Conservation (phyloP, 2,797 vertebrate species). For the Chaenodraco wilsoni region DNA sequence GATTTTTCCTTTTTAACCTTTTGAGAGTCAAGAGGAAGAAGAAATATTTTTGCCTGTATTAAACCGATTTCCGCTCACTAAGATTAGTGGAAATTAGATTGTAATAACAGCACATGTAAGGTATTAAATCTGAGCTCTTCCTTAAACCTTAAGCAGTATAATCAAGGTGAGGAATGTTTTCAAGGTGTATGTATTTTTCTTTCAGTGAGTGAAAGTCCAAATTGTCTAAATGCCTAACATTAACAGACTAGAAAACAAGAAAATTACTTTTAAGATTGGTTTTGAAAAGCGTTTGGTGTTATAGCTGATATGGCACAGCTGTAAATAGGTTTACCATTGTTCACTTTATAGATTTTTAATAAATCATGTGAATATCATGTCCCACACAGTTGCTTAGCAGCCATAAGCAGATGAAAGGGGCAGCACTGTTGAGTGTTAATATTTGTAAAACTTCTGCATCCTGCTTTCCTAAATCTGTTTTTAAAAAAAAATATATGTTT, state of each 20-base stretch:
- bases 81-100: conserved; percentile 20
- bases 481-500: conserved; percentile 6
- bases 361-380: conserved; percentile 36
- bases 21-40: conserved; percentile 18
- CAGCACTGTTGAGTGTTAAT: conserved; percentile 13
- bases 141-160: neutral
- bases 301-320: conserved; percentile 13
- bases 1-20: conserved; percentile 18
- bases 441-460: neutral
- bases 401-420: conserved; percentile 27
- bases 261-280: neutral
- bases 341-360: conserved; percentile 28
- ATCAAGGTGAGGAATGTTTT: conserved; percentile 11
- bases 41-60: conserved; percentile 10
- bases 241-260: conserved; percentile 4
- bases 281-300: conserved; percentile 6
- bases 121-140: conserved; percentile 13
- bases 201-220: neutral
- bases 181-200: conserved; percentile 1
- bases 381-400: conserved; percentile 49
- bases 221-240: neutral
- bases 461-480: conserved; percentile 7
- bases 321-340: conserved; percentile 26
- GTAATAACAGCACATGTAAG: conserved; percentile 1
- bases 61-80: conserved; percentile 21